Percentiles rank a stretch among this genome's conserved stretches.
Conservation (phyloP, 1,140 invertebrate species). For the Anagrus nilaparvatae region DNA sequence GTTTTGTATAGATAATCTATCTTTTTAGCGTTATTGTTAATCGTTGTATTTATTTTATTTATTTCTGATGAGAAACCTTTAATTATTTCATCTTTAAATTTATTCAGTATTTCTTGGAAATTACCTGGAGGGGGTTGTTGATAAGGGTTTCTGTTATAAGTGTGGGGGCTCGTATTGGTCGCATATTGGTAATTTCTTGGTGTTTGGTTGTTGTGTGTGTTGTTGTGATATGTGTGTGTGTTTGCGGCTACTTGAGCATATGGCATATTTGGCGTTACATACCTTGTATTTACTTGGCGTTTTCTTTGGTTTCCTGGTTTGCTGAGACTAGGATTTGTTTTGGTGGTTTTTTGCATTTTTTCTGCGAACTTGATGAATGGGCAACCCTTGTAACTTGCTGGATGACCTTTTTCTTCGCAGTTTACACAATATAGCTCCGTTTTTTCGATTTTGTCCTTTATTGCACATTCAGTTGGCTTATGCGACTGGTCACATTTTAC, state of each 20-base stretch:
- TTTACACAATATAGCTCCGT: constrained; percentile 2
- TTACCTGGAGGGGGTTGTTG: too few relatives aligned
- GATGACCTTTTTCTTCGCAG: background rate
- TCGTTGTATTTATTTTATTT: too few relatives aligned
- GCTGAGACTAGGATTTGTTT: background rate
- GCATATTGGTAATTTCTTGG: background rate
- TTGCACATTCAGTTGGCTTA: background rate
- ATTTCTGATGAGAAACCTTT: too few relatives aligned
- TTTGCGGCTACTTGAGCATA: background rate
- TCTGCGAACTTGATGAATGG: background rate
- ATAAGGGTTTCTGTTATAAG: too few relatives aligned
- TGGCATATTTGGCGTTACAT: background rate
- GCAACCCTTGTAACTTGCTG: background rate
- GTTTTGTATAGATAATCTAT: background rate
- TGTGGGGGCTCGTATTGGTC: too few relatives aligned
- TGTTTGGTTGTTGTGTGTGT: background rate
- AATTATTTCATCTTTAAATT: too few relatives aligned
- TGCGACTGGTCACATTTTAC: background rate
- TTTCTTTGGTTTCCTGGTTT: background rate
- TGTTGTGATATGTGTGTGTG: background rate
- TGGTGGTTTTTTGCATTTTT: background rate
- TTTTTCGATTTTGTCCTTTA: background rate
- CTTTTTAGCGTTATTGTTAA: background rate
- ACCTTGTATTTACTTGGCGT: background rate
- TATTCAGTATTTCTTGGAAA: too few relatives aligned